phyloP scores from a whole-genome alignment of 1,140 invertebrate species.

The Danaus plexippus region DNA sequence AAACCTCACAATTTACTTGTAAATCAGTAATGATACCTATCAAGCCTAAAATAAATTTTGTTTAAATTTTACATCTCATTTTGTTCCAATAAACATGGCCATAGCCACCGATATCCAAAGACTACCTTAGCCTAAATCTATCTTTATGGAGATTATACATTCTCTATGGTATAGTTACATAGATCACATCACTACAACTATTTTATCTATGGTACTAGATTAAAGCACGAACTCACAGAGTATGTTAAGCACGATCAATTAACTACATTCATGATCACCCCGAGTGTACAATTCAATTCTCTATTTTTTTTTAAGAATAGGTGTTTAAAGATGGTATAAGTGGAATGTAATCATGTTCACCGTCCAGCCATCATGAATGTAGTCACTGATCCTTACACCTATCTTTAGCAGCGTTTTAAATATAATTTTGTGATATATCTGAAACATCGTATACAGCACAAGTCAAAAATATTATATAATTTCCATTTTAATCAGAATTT shows the following conservation, averaged over 20 bases:
- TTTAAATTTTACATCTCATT: conserved; percentile 1
- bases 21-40: too few relatives aligned
- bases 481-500: too few relatives aligned
- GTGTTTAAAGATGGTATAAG: too few relatives aligned
- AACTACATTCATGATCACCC: background rate
- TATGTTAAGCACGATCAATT: conserved; percentile 3
- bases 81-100: conserved; percentile 10
- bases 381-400: too few relatives aligned
- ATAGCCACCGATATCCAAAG: background rate
- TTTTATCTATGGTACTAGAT: conserved; percentile 11
- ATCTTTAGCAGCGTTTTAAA: too few relatives aligned
- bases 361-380: too few relatives aligned
- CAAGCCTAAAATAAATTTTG: too few relatives aligned
- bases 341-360: too few relatives aligned
- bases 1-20: too few relatives aligned
- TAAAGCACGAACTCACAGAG: conserved; percentile 11
- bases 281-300: background rate
- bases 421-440: too few relatives aligned
- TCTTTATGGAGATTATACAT: conserved; percentile 10
- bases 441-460: too few relatives aligned
- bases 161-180: conserved; percentile 16
- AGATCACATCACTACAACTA: conserved; percentile 16
- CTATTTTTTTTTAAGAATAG: background rate
- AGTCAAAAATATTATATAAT: too few relatives aligned
- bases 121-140: conserved; percentile 7